A percentile compares a stretch with the other conserved stretches of the same genome.
phyloP scores from a whole-genome alignment of 2,113 vertebrate genomes.

The Arvicanthis niloticus region DNA sequence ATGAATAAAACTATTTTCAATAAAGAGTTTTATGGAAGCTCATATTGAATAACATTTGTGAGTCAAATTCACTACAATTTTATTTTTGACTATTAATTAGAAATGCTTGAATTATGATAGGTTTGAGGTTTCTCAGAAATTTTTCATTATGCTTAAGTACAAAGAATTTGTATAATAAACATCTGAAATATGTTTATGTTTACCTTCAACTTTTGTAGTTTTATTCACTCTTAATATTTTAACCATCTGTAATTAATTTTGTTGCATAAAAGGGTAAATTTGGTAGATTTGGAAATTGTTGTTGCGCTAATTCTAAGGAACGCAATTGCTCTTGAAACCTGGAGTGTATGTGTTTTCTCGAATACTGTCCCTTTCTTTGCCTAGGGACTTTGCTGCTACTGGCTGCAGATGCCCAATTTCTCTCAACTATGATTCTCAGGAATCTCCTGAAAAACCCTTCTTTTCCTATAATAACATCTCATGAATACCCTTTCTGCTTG shows the following conservation, averaged over 20 bases:
- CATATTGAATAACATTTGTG: background rate
- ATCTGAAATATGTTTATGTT: background rate
- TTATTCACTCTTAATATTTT: background rate
- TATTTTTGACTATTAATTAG: conserved; percentile 8
- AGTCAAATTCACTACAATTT: background rate
- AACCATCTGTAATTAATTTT: conserved; percentile 31
- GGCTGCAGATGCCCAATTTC: background rate
- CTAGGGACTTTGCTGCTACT: background rate
- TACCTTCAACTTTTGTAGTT: background rate
- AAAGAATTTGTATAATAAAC: background rate
- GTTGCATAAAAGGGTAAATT: background rate
- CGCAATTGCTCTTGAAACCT: background rate
- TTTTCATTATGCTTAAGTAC: background rate
- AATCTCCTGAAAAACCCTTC: background rate
- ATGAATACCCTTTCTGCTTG: background rate
- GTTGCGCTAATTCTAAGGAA: background rate
- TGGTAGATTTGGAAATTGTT: background rate
- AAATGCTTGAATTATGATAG: background rate
- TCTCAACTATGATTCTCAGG: background rate
- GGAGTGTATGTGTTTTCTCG: background rate
- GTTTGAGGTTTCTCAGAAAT: background rate
- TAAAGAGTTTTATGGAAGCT: background rate
- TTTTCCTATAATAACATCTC: background rate
- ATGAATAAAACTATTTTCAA: background rate
- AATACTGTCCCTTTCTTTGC: background rate